Evolutionary conservation across 2,888 invertebrate genomes (phyloP), one percentile per base, ranked within the genome.

Genomic region (Cecidostiba fungosa): DNA sequence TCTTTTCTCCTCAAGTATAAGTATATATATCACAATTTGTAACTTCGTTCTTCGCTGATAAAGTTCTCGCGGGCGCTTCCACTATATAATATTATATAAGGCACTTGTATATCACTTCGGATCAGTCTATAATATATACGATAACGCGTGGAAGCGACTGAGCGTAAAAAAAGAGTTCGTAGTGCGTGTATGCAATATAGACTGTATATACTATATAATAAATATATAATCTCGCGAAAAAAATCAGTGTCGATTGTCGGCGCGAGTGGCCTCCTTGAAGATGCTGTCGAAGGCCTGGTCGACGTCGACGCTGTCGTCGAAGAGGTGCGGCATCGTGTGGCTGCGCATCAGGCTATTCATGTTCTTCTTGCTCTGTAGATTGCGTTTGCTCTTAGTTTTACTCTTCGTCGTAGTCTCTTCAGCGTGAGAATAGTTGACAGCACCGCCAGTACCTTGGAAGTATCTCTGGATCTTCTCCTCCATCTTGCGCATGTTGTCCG

Each of bases 271-370:
- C 89, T 94, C 93, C 88, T 93, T 94, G 95, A 98, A 97, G 90
- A 98, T 95, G 94, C 96, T 96, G 93, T 98, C 98, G 94, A 98
- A 98, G 89, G 97, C 97, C 94, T 96, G 96, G 93, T 98, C 98
- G 87, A 97, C 97, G 94, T 97, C 97, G 94, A 97, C 96, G 10
- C 87, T 91, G 93, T 97, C 97, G 93, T 97, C 97, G 91, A 96
- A 89, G 10, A 97, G 95, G 88, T 96, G 95, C 10, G 97, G 97
- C 95, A 97, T 95, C 59, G 97, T 97, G 91, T 96, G 95, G 93
- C 97, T 97, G 90, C 97, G 95, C 86, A 95, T 95, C 90, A 97
- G 93, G 82, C 95, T 95, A 89, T 95, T 93, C 76, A 91, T 93
- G 69, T 87, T 88, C 85, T 82, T 85, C 70, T 87, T 74, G 70